Base-by-base conservation (phyloP, 2,888 invertebrate species). In the Timema cristinae region DNA sequence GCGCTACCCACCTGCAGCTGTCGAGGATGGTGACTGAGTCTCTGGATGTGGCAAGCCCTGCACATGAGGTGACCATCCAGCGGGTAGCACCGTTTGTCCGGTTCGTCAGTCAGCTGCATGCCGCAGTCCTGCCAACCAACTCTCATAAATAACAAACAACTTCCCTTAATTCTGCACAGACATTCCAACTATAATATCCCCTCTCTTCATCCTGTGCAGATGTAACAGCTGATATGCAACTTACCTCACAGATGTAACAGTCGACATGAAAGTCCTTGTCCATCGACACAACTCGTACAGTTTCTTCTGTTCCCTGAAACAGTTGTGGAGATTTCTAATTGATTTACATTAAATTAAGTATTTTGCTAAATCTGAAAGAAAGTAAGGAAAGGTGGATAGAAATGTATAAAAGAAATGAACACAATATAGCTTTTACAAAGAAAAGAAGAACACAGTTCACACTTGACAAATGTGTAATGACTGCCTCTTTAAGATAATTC, bases 261-360 rank as follows among this genome's bases (percentile, higher is more conserved):
- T 98, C 98, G 11, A 98, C 95, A 82, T 99, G 98, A 83, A 97
- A 99, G 83, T 98, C 98, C 81, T 97, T 94, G 80, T 98, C 98
- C 97, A 98, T 97, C 0, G 98, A 97, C 15, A 99, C 98, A 7
- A 99, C 98, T 70, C 98, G 89, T 47, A 98, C 98, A 0, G 98
- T 98, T 84, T 98, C 98, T 82, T 98, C 98, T 9, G 97, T 97
- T 54, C 97, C 97, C 88, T 94, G 76, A 51, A 76, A 76, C 32
- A 32, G 32, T 32, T 32, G 32, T 32, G 32, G 4, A 32, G 32
- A 32, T 32, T 32, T 32, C 32, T 32, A 32, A 32, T 32, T 32
- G 32, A 32, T 32, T 32, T 32, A 32, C 32, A 32, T 32, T 32
- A 32, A 32, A 32, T 32, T 32, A 32, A 32, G 4, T 32, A 32